Base-by-base conservation (phyloP, 2,888 invertebrate genomes). In the Drosophila pseudotakahashii region DNA sequence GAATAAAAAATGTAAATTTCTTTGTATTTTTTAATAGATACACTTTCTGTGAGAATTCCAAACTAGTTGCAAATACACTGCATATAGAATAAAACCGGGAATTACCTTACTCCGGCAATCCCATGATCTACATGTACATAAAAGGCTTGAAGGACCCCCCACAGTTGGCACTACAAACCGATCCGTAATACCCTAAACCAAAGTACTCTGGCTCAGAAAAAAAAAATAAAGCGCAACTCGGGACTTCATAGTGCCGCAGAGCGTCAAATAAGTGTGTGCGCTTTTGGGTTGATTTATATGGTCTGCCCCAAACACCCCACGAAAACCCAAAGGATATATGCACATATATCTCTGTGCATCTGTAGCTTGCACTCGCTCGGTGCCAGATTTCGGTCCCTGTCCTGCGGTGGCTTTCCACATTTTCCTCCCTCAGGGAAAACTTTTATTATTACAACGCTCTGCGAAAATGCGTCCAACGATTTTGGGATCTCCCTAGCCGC, bases 401-500 rank as follows among this genome's bases (percentile, higher is more conserved):
- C 51, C 48, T 54, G 54, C 14, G 47, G 60, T 55, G 50, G 37
- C 39, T 16, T 30, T 48, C 36, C 11, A 34, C 39, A 30, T 19
- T 47, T 30, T 34, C 60, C 55, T 36, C 54, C 44, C 37, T 68
- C 80, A 68, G 77, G 62, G 50, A 71, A 77, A 79, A 83, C 78
- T 81, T 83, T 82, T 83, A 78, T 81, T 82, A 83, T 83, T 82
- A 75, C 81, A 79, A 73, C 68, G 77, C 60, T 51, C 74, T 73
- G 62, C 58, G 84, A 79, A 82, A 81, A 83, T 83, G 84, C 81
- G 84, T 82, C 81, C 81, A 78, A 44, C 81, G 81, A 78, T 79
- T 81, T 78, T 71, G 67, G 37, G 14, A 39, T 63, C 75, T 70
- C 54, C 60, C 73, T 55, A 57, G 60, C 77, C 74, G 30, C 30